Percentiles rank a stretch among this genome's conserved stretches.
Conservation (phyloP, 2,113 vertebrate genomes). For the Scytalopus superciliaris region DNA sequence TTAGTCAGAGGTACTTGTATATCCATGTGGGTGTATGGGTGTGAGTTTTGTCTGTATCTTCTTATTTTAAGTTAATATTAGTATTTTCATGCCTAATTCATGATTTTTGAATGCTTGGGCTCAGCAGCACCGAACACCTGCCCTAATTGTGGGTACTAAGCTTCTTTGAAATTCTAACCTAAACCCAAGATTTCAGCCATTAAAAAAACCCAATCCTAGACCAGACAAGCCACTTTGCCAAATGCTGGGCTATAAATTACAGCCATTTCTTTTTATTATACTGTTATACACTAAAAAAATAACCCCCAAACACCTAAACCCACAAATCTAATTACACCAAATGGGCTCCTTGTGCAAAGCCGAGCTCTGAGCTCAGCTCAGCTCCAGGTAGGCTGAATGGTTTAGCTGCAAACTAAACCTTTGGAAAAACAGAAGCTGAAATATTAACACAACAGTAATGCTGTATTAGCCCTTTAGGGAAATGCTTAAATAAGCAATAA, state of each 20-base stretch:
- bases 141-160: background rate
- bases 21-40: background rate
- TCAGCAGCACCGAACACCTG: background rate
- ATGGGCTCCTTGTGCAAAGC: background rate
- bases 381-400: background rate
- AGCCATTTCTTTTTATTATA: conserved; percentile 45
- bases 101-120: background rate
- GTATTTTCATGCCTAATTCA: background rate
- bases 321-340: conserved; percentile 58
- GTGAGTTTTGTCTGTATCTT: background rate
- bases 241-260: conserved; percentile 40
- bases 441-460: background rate
- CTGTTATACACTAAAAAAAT: background rate
- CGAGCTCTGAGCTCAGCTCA: background rate
- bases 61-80: background rate
- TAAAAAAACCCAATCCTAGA: background rate
- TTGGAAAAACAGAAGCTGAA: conserved; percentile 15
- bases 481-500: conserved; percentile 35
- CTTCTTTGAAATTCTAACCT: conserved; percentile 41
- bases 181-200: conserved; percentile 39
- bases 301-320: conserved; percentile 49
- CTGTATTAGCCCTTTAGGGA: conserved; percentile 9
- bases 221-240: conserved; percentile 22
- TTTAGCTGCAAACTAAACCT: conserved; percentile 18
- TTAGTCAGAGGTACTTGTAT: background rate